Evolutionary conservation across 2,888 invertebrate genomes (phyloP).

Genomic region (Chouioia cunea): DNA sequence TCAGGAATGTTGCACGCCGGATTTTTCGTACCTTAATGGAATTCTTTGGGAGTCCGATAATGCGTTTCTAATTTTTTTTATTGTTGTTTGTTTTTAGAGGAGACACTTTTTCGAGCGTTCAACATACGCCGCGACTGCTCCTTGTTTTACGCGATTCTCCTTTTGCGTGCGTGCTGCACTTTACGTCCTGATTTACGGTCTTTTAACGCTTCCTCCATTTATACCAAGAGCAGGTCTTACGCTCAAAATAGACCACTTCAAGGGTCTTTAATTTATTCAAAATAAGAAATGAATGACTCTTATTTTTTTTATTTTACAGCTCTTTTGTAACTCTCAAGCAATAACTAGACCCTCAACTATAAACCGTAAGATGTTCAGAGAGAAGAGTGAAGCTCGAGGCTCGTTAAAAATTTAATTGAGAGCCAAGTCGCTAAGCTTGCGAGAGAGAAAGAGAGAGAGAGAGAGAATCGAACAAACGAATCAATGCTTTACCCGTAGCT

Average conservation of each 20-base stretch:
- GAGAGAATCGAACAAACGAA: too few relatives aligned
- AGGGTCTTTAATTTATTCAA: too few relatives aligned
- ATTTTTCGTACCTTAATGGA: slow-evolving; percentile 31
- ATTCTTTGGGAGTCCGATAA: slow-evolving; percentile 25
- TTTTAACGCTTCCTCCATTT: too few relatives aligned
- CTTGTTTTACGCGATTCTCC: neutral
- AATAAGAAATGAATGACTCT: too few relatives aligned
- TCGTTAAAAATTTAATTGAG: slow-evolving; percentile 27
- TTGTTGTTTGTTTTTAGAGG: neutral
- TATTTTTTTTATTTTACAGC: slow-evolving; percentile 12
- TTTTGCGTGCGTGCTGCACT: too few relatives aligned
- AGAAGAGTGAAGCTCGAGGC: neutral
- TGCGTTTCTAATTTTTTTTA: slow-evolving; percentile 10
- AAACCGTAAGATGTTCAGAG: neutral
- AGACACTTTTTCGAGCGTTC: neutral
- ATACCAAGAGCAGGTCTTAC: too few relatives aligned
- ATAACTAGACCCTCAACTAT: too few relatives aligned
- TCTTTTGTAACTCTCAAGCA: neutral
- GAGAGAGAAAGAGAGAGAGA: too few relatives aligned
- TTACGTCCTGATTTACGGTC: too few relatives aligned
- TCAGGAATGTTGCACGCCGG: slow-evolving; percentile 16
- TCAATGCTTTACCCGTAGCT: neutral
- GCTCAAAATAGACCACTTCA: too few relatives aligned
- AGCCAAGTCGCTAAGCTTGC: too few relatives aligned
- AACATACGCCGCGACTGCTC: too few relatives aligned